These are phyloP conservation scores for Cephus pulcher DNA, from an alignment of 2,888 invertebrate genomes.

Conservation along the genomic window DNA sequence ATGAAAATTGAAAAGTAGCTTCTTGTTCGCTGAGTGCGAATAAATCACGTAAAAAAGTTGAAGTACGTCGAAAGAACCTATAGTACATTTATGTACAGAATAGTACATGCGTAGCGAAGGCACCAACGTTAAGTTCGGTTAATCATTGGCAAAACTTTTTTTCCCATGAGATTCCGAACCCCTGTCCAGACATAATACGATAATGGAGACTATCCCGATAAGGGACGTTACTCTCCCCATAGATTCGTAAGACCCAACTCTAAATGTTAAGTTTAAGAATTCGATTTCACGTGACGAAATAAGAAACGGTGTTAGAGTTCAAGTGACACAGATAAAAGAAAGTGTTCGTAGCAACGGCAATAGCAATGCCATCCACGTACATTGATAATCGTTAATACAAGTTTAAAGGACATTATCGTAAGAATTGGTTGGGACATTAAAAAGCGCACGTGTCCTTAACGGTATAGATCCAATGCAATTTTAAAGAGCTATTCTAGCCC, in stretches of 20 bases:
- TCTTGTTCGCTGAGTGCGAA: not conserved
- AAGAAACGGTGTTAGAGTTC: not conserved
- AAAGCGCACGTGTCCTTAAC: constrained; percentile 65
- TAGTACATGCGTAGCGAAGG: not conserved
- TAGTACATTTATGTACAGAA: not conserved
- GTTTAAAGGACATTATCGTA: constrained; percentile 65
- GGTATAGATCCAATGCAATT: constrained; percentile 60
- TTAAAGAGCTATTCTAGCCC: constrained; percentile 61
- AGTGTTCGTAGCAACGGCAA: constrained; percentile 19
- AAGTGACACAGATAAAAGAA: not conserved
- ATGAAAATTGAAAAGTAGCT: not conserved
- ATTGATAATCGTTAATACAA: constrained; percentile 63
- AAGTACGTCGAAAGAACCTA: not conserved
- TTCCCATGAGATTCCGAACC: constrained; percentile 48
- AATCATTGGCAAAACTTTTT: constrained; percentile 60
- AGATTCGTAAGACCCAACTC: not conserved
- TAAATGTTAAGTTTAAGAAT: not conserved
- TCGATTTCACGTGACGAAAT: not conserved
- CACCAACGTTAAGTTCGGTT: constrained; percentile 45
- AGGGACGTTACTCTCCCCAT: not conserved
- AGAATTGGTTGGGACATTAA: constrained; percentile 62
- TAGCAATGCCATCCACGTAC: constrained; percentile 62
- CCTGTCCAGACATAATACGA: constrained; percentile 49
- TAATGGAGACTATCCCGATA: constrained; percentile 50
- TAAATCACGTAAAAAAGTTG: not conserved